Evolutionary conservation across 2,888 invertebrate genomes (phyloP), one percentile per base, ranked within the genome.

Genomic region (Drosophila helvetica): DNA sequence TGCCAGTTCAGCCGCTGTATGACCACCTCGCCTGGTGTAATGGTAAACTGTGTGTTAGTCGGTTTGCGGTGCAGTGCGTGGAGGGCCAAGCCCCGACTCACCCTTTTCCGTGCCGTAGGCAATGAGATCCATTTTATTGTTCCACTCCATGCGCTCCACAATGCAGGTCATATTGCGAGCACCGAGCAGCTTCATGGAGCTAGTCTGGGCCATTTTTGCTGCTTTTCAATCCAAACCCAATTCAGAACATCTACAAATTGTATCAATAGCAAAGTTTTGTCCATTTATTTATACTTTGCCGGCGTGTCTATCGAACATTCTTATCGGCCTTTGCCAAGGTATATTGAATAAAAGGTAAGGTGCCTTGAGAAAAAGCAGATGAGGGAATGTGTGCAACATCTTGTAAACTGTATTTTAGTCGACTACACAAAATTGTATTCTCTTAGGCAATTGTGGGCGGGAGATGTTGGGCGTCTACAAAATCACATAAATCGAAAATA

Each of bases 1-100:
- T 98, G 97, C 98, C 98, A 98, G 64, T 96, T 96, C 38, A 98
- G 93, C 74, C 98, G 94, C 90, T 98, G 97, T 50, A 98, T 94
- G 65, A 96, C 94, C 8, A 98, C 95, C 93, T 97, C 97, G 68
- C 97, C 97, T 97, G 43, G 9, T 10, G 5, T 12, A 27, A 18
- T 1, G 0, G 12, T 15, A 6, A 43, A 2, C 5, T 4, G 12
- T 27, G 25, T 6, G 6, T 12, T 19, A 15, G 7, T 17, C 19
- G 18, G 48, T n/a, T n/a, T 12, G 12, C 17, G 2, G 46, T 22
- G 27, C 18, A 18, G 27, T 10, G 30, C 12, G 30, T 9, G 30
- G 1, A 30, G 30, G 17, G 7, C 8, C 15, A 10, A 10, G 6
- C 12, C 4, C 25, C 25, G 10, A 54, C 78, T 81, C 91, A 96